Evolutionary conservation across 1,140 invertebrate genomes (phyloP), one percentile per base, ranked within the genome.

Genomic region (Macrostomum lignano): DNA sequence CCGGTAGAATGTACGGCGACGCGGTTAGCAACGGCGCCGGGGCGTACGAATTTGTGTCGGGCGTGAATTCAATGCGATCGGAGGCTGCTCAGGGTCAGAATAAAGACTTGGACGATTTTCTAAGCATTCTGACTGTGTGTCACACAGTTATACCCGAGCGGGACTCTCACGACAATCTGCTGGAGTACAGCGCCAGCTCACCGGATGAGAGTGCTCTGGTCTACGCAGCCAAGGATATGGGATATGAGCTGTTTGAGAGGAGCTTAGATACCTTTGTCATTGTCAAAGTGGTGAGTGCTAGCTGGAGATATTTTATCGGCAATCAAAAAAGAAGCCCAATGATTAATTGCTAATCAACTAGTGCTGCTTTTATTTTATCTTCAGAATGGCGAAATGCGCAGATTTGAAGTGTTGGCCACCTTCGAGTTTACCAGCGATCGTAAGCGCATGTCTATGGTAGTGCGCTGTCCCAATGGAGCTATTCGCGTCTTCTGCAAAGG

Each of bases 131-230:
- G 46, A 71, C 84, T 3, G 73, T 93, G 21, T 96, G 88, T 61
- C 88, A 96, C 54, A 96, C 88, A 2, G 86, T 96, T 20, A 91
- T 98, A 35, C 86, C 88, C 1, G 86, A 96, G 51, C 65, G 66
- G n/a, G 34, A 42, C 3, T 42, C 42, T 0, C 64, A 65, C 30
- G 43, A 48, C 2, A 44, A 46, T n/a, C 51, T 58, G 13, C 65
- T 88, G 31, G 61, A 72, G 42, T 98, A 96, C 60, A 82, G 94
- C 54, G 84, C 84, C 1, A 82, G 86, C 13, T 93, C 82, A 37
- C 88, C 88, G 31, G 88, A 98, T 61, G 88, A 98, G 58, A 66
- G 73, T 47, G 91, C 91, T 19, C 55, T 98, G 25, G 82, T 98
- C 11, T 68, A 76, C 46, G 88, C 81, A 26, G 86, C 84, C 17